Percentiles rank a stretch among this genome's conserved stretches.
phyloP scores from a whole-genome alignment of 1,140 invertebrate genomes.

The Ganaspis sp. region DNA sequence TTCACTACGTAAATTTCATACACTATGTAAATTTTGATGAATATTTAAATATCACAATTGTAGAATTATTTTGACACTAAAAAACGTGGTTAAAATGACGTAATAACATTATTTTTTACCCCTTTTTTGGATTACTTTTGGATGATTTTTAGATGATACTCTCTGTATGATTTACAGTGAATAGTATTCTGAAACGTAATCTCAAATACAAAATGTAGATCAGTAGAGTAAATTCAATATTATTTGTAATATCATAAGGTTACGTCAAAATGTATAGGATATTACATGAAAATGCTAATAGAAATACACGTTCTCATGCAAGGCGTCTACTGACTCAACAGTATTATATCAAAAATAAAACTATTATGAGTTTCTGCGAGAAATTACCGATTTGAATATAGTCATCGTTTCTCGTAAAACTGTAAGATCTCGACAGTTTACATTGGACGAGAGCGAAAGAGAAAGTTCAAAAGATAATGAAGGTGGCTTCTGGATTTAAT shows the following conservation, averaged over 20 bases:
- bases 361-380: not conserved
- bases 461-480: not conserved
- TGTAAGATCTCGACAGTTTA: constrained; percentile 3
- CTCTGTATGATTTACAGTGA: too few species aligned
- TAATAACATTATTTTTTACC: too few species aligned
- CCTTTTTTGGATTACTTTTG: too few species aligned
- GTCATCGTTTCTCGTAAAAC: not conserved
- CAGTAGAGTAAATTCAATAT: not conserved
- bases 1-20: too few species aligned
- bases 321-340: not conserved
- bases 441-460: not conserved
- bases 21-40: too few species aligned
- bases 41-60: too few species aligned
- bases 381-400: constrained; percentile 4
- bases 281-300: not conserved
- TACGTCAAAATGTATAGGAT: not conserved
- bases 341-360: not conserved
- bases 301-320: not conserved
- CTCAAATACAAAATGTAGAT: too few species aligned
- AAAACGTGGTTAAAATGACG: too few species aligned
- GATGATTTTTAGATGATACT: too few species aligned
- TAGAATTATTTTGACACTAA: too few species aligned
- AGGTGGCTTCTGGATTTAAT: not conserved
- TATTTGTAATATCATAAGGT: not conserved
- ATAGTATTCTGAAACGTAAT: too few species aligned